Evolutionary conservation across 2,113 vertebrate genomes (phyloP).

Genomic region (Oenanthe oenanthe): DNA sequence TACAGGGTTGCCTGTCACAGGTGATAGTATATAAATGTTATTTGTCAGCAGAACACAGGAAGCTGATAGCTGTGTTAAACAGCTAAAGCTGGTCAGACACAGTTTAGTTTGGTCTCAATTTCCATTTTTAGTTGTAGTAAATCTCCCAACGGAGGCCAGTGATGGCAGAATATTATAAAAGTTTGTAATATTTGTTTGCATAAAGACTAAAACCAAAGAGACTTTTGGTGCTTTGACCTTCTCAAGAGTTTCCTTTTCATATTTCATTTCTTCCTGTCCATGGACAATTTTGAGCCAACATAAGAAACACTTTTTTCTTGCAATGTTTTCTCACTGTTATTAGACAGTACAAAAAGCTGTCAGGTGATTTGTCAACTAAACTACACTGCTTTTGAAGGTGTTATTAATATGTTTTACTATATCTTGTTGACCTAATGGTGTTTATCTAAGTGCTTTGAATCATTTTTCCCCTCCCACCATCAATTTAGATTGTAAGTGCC

Average conservation of each 20-base stretch:
- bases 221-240: not conserved
- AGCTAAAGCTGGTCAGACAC: not conserved
- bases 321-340: not conserved
- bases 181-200: not conserved
- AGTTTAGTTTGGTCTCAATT: not conserved
- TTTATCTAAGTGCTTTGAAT: not conserved
- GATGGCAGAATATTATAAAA: not conserved
- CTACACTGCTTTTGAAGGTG: not conserved
- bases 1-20: not conserved
- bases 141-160: not conserved
- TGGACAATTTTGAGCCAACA: not conserved
- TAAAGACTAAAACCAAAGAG: not conserved
- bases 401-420: not conserved
- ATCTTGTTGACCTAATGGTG: not conserved
- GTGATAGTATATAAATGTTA: not conserved
- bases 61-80: not conserved
- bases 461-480: not conserved
- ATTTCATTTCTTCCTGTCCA: not conserved
- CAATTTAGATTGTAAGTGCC: not conserved
- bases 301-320: not conserved
- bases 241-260: not conserved
- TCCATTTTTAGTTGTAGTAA: not conserved
- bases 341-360: not conserved
- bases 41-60: not conserved
- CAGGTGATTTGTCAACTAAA: not conserved